These are phyloP conservation scores for Ivindomyrus marchei DNA, from an alignment of 2,113 vertebrate species.

Conservation along the genomic window DNA sequence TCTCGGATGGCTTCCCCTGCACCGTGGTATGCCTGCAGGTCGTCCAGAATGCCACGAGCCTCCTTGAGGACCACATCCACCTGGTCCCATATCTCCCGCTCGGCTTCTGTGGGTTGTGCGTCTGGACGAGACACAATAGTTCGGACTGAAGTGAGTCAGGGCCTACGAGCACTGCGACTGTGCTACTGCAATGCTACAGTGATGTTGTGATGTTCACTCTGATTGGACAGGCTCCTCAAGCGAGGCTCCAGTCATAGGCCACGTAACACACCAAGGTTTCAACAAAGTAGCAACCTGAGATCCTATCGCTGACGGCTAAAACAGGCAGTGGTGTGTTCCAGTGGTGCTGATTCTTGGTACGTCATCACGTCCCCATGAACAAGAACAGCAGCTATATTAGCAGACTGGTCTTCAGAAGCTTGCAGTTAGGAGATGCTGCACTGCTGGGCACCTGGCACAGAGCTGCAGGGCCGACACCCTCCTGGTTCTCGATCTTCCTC, in stretches of 20 bases:
- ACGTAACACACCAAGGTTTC: not conserved
- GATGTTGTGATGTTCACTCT: not conserved
- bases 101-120: constrained; percentile 85
- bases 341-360: not conserved
- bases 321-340: not conserved
- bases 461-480: not conserved
- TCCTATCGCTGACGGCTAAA: not conserved
- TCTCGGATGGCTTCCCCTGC: constrained; percentile 94
- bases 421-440: not conserved
- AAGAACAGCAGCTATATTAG: not conserved
- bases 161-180: not conserved
- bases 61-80: constrained; percentile 90
- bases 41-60: constrained; percentile 82
- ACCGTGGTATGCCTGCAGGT: constrained; percentile 89
- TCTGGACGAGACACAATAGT: constrained; percentile 56
- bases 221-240: not conserved
- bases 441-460: not conserved
- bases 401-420: not conserved
- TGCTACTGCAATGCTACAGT: not conserved
- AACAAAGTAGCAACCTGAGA: not conserved
- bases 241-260: not conserved
- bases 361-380: not conserved
- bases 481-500: not conserved
- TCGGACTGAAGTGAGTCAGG: not conserved
- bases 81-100: constrained; percentile 87